Base-by-base conservation (phyloP, 2,888 invertebrate species). In the Cryptocephalus moraei region DNA sequence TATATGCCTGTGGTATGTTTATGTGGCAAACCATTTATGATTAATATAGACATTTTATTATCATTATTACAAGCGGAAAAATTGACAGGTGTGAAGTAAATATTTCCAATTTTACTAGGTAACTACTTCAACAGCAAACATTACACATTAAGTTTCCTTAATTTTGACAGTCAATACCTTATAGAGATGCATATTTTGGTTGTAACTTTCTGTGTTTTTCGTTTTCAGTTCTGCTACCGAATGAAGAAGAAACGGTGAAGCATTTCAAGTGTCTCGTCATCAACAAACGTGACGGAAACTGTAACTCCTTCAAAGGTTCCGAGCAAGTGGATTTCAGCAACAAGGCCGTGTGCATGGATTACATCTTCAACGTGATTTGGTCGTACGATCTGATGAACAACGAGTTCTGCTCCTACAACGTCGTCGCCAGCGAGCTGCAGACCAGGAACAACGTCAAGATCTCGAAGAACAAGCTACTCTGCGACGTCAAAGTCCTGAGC, bases 311-410 rank as follows among this genome's bases (percentile, higher is more conserved):
- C 73, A 80, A 80, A 52, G 86, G 86, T 8, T 72, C 77, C 11
- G 89, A 91, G 59, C 94, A 94, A 70, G 85, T 87, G 0, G 86
- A 90, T 66, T 87, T 94, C 56, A 81, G 80, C 12, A 83, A 84
- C 58, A 83, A 84, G 55, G 81, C 85, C 42, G 82, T 87, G 0
- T 87, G 86, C 61, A 75, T 96, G 59, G 97, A 97, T 73, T 91
- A 94, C 0, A 76, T 87, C 45, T 94, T 93, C 70, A 91, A 95
- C 70, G 86, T 94, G 0, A 74, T 97, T 1, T 97, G 96, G 96
- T 87, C 91, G 58, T 96, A 84, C 59, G 81, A 85, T 65, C 82
- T 84, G 0, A 73, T 77, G 32, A 81, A 68, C 45, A 76, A 77
- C 49, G 77, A 80, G 57, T 72, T 91, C 58, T 77, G 78, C 48